Evolutionary conservation across 2,113 vertebrate genomes (phyloP).

Genomic region (Lepisosteus oculatus): DNA sequence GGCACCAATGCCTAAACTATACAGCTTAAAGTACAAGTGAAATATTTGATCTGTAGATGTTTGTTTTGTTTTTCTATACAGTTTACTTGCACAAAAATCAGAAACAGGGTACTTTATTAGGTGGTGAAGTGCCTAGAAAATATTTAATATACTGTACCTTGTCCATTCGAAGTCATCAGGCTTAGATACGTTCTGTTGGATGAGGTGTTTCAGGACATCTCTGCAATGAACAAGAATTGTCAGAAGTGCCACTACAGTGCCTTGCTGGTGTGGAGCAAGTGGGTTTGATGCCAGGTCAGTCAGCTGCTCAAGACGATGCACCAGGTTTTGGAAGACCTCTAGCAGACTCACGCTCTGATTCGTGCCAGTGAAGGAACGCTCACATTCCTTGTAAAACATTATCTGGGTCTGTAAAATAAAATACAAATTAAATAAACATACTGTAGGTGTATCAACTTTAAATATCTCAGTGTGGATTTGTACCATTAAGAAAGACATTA

Average conservation of each 20-base stretch:
- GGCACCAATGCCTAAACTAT: too few species aligned
- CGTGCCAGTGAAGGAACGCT: conserved; percentile 36
- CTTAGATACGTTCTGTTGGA: conserved; percentile 36
- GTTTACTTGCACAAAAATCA: too few species aligned
- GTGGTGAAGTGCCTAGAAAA: too few species aligned
- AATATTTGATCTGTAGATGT: too few species aligned
- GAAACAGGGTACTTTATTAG: too few species aligned
- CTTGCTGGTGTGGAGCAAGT: conserved; percentile 34
- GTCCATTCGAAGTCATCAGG: conserved; percentile 61
- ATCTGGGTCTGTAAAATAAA: conserved; percentile 55
- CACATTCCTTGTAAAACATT: conserved; percentile 55
- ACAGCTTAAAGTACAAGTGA: too few species aligned
- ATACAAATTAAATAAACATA: conserved; percentile 6
- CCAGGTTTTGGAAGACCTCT: conserved; percentile 17
- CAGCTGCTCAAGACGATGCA: conserved; percentile 30
- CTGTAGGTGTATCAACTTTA: not conserved
- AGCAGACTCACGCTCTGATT: conserved; percentile 34
- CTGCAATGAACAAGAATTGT: conserved; percentile 52
- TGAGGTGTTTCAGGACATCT: conserved; percentile 42
- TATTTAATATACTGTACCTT: conserved; percentile 37
- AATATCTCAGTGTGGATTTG: not conserved
- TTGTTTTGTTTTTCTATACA: too few species aligned
- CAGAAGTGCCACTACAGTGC: conserved; percentile 40
- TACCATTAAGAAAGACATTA: too few species aligned
- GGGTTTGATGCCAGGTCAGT: conserved; percentile 27